A percentile compares a stretch with the other conserved stretches of the same genome.
phyloP scores from a whole-genome alignment of 2,113 vertebrate species.

The Oncorhynchus clarkii region DNA sequence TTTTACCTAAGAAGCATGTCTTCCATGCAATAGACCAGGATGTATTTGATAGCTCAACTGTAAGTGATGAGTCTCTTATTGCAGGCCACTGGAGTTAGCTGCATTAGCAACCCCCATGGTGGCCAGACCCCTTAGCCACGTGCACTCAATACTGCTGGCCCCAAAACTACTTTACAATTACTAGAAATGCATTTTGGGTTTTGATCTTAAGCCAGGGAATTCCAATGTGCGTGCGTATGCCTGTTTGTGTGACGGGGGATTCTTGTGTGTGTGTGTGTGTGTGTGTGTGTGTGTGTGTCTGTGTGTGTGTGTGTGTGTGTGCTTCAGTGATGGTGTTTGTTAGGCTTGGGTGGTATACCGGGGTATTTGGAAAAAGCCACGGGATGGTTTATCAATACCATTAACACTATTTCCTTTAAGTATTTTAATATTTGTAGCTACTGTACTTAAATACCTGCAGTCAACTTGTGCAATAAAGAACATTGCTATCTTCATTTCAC shows the following conservation, averaged over 20 bases:
- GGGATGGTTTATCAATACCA: neutral
- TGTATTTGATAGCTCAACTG: neutral
- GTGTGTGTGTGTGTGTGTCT: too few species aligned
- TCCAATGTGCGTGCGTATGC: slow-evolving; percentile 1
- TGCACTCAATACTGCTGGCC: neutral
- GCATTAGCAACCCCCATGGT: neutral
- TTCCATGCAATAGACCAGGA: too few species aligned
- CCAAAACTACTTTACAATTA: neutral
- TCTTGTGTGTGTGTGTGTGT: neutral
- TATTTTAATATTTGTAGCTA: too few species aligned
- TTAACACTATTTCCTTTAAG: too few species aligned
- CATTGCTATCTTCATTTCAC: too few species aligned
- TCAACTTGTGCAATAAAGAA: too few species aligned
- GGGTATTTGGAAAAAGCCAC: too few species aligned
- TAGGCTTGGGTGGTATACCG: too few species aligned
- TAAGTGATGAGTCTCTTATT: neutral
- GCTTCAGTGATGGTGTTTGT: neutral
- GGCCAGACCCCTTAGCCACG: neutral
- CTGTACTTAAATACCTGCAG: too few species aligned
- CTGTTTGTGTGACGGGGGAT: neutral
- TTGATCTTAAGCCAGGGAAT: neutral
- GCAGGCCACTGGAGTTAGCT: neutral
- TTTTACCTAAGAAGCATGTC: too few species aligned
- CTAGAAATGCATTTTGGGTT: neutral
- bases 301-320: neutral